Evolutionary conservation across 2,113 vertebrate species (phyloP), one percentile per base, ranked within the genome.

Genomic region (Emydocephalus ijimae): DNA sequence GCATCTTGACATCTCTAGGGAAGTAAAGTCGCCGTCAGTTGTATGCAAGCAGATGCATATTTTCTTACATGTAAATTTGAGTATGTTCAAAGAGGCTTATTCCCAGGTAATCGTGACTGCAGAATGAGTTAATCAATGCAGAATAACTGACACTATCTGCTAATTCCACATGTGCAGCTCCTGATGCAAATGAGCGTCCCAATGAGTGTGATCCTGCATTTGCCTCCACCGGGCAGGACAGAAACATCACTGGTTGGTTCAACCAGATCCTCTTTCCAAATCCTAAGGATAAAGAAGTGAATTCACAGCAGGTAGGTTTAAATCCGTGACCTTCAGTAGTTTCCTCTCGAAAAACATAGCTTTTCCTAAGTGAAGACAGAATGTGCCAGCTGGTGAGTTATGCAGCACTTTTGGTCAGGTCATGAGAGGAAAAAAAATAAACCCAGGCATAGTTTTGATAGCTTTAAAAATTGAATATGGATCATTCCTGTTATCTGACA

Each of bases 271-370:
- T 64, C 24, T 52, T 64, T 61, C 21, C 29, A 52, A 39, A 29
- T 20, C 61, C 74, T 90, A 52, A 48, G 54, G 85, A 89, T 57
- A 50, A 57, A 48, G 88, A 5, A 45, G 20, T 92, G 24, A 89
- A 92, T 92, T 81, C 91, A 81, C 26, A 39, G 87, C 91, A 56
- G 55, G 61, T 74, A 50, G 50, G 26, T 92, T 92, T 64, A 55
- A 89, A 85, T 86, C 50, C 12, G 59, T 52, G 74, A 29, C 69
- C 61, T 21, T 14, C 18, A 34, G 12, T 59, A n/a, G 45, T 85
- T 59, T 54, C 74, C 23, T 57, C 74, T 29, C 5, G 52, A 50
- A 85, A 92, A 50, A 50, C 48, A 9, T 26, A 45, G 56, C 55
- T 81, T 39, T 34, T 34, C 24, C 45, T 18, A 56, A 4, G 14